Evolutionary conservation across 2,113 vertebrate genomes (phyloP).

Genomic region (Meriones unguiculatus): DNA sequence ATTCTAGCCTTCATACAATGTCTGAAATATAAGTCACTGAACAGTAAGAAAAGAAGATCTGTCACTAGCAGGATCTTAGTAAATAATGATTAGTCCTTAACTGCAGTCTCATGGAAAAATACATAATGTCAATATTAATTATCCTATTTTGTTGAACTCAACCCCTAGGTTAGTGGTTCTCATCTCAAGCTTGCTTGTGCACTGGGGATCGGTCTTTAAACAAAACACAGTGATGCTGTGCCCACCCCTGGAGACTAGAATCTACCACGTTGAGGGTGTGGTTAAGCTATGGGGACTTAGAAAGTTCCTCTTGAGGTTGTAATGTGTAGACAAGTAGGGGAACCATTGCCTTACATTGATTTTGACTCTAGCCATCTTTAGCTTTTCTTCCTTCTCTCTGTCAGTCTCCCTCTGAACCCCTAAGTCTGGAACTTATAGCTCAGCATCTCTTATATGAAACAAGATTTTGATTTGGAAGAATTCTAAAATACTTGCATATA

Average conservation of each 20-base stretch:
- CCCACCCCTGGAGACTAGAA: no score
- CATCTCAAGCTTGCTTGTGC: neutral
- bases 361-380: neutral
- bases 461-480: neutral
- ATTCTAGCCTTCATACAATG: constrained; percentile 10
- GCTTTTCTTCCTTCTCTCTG: no score
- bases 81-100: neutral
- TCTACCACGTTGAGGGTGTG: neutral
- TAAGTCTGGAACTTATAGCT: neutral
- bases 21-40: constrained; percentile 13
- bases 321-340: neutral
- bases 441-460: neutral
- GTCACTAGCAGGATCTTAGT: neutral
- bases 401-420: neutral
- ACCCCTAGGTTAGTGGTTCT: neutral
- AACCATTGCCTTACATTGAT: neutral
- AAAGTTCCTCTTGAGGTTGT: neutral
- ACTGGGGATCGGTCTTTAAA: neutral
- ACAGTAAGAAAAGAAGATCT: constrained; percentile 20
- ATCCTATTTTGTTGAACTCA: neutral
- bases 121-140: neutral
- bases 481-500: neutral
- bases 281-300: neutral
- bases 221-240: neutral
- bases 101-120: neutral